A percentile compares a stretch with the other conserved stretches of the same genome.
These are phyloP conservation scores for Eulemur coronatus DNA, from an alignment of 2,797 vertebrate species.

Conservation along the genomic window DNA sequence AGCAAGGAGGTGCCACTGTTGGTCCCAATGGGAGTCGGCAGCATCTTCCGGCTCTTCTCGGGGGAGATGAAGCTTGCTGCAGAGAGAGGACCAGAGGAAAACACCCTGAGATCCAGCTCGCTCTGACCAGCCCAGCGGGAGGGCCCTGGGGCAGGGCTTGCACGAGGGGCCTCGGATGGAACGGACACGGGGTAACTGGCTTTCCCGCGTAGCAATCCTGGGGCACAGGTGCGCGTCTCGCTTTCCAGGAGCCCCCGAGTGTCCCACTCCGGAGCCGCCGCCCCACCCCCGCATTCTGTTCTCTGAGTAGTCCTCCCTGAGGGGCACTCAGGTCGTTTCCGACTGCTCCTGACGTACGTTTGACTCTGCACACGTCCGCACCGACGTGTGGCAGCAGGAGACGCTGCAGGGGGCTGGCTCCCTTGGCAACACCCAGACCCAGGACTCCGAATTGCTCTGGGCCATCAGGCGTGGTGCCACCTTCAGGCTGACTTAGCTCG, in stretches of 20 bases:
- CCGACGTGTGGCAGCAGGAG: neutral
- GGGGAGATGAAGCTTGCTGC: constrained; percentile 98
- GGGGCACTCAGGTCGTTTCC: neutral
- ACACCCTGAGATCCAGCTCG: neutral
- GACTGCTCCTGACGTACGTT: neutral
- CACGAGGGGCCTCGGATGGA: neutral
- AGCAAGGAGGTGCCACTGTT: constrained; percentile 94
- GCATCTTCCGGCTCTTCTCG: constrained; percentile 93
- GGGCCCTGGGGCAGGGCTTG: neutral
- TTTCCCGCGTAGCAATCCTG: neutral
- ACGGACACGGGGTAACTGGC: neutral
- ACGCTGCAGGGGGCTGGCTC: neutral
- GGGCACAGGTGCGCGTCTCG: neutral
- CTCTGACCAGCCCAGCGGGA: neutral
- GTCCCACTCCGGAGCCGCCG: neutral
- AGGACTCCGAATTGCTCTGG: accelerated
- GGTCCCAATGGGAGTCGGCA: constrained; percentile 88
- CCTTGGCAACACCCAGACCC: neutral
- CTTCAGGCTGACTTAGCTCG: neutral
- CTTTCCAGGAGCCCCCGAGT: neutral
- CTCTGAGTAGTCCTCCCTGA: neutral
- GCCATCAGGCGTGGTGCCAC: accelerated
- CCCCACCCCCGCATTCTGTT: neutral
- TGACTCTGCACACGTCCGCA: neutral
- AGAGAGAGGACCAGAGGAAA: constrained; percentile 33